Base-by-base conservation (phyloP, 2,113 vertebrate species). In the Carassius gibelio region DNA sequence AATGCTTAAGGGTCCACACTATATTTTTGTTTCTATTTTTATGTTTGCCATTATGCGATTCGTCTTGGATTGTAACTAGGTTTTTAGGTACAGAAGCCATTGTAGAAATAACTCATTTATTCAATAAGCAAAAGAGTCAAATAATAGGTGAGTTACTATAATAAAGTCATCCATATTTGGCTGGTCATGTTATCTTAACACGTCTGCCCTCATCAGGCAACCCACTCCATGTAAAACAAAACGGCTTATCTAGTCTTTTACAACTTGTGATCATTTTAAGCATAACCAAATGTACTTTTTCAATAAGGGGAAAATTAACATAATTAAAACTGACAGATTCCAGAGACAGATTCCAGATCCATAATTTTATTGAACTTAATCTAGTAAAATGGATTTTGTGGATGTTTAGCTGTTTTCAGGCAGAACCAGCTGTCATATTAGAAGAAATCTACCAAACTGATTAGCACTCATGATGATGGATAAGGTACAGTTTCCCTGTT, bases 391-490 rank as follows among this genome's bases (percentile, higher is more conserved):
- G 42, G 42, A 42, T 42, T 8, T 42, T 42, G 42, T 1, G 42
- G 8, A 7, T 42, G 42, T 42, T 42, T 42, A 8, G 42, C 7
- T 42, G 42, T 7, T 7, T 42, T 42, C 42, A 42, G 8, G 1
- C 42, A 42, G 42, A 42, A 42, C 42, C 38, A 42, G 1, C 38
- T 7, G 38, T 42, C 38, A 42, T 42, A 42, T 8, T 42, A 42
- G 38, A 42, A 42, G 38, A 23, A 15, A 59, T 13, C 2, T 10
- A 10, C 17, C 15, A 2, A 36, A 36, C 42, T 2, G 1, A 19
- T 42, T 61, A 62, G 59, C 78, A 64, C n/a, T 80, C 23, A 64
- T 8, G 64, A 48, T 81, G 23, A 48, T 48, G 45, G 21, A 66
- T 45, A 61, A 61, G 21, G 19, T 38, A 64, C 8, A 45, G 77